Base-by-base conservation (phyloP, 1,140 invertebrate species). In the Neuroterus valhalla region DNA sequence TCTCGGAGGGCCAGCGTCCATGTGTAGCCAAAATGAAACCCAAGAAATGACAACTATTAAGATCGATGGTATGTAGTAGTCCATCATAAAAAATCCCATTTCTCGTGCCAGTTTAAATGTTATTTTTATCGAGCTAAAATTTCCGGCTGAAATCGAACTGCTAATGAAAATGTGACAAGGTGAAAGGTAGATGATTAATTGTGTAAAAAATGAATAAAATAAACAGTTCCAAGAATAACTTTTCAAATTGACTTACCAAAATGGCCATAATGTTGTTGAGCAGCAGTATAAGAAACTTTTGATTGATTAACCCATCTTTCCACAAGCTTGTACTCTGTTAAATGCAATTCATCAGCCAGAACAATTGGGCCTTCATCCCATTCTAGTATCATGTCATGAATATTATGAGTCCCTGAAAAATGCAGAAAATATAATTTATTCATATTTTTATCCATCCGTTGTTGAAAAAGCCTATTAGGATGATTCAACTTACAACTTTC, bases 1-100 rank as follows among this genome's bases (percentile, higher is more conserved):
- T 81, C 95, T 91, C 19, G 96, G 94, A 6, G 96, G 94, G 14
- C 95, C 93, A 15, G 96, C 95, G 83, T 97, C 96, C 23, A 95
- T 94, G 84, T 97, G 96, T 66, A 97, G 88, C 96, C 96, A 97
- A 82, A 97, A 97, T 0, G 96, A 96, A 15, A 97, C 96, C 96
- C 96, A 97, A 0, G 96, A 97, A 71, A 96, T 95, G 15, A 94
- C 94, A 3, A 97, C 96, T 70, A 97, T 94, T 75, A 97, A 92
- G 90, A 97, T 96, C 5, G 96, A 96, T 1, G 96, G 96, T 72
- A 97, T 92, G 79, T 96, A 97, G 83, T 96, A 97, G 78, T 97
- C 96, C 93, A 97, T 96, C 66, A 97, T 90, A 81, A 97, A 97
- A 85, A 96, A 96, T 52, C 96, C 96, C 78, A 96, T 94, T 90